phyloP scores from a whole-genome alignment of 2,888 invertebrate genomes.

The Tetragonula carbonaria region DNA sequence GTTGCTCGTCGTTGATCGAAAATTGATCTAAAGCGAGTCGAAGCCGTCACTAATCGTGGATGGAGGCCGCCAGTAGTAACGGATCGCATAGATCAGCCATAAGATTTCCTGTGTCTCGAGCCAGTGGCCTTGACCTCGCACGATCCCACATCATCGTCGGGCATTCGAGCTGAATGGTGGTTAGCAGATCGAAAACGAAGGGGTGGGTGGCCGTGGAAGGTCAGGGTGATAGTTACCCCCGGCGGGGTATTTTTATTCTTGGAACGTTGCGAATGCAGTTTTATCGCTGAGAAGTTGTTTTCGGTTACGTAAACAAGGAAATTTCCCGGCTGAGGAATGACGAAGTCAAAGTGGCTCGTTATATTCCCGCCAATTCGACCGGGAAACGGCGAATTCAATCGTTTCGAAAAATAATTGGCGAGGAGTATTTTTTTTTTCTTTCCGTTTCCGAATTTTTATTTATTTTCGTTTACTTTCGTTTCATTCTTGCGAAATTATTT shows the following conservation, averaged over 20 bases:
- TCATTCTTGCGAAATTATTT: no score
- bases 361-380: neutral
- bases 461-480: neutral
- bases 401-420: neutral
- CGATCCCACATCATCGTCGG: slow-evolving; percentile 46
- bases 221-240: slow-evolving; percentile 52
- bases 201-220: slow-evolving; percentile 57
- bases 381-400: neutral
- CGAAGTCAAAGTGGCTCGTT: neutral
- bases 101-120: slow-evolving; percentile 62
- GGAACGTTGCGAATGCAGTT: slow-evolving; percentile 28
- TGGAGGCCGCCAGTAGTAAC: slow-evolving; percentile 37
- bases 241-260: slow-evolving; percentile 40
- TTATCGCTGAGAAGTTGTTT: slow-evolving; percentile 18
- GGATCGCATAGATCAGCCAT: slow-evolving; percentile 58
- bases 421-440: no score
- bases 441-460: neutral
- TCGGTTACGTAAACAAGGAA: slow-evolving; percentile 32
- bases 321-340: neutral
- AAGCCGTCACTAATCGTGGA: neutral
- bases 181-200: slow-evolving; percentile 48
- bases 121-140: slow-evolving; percentile 53
- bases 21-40: neutral
- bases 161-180: slow-evolving; percentile 48
- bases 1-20: no score